Evolutionary conservation across 2,113 vertebrate genomes (phyloP).

Genomic region (Pelobates fuscus): DNA sequence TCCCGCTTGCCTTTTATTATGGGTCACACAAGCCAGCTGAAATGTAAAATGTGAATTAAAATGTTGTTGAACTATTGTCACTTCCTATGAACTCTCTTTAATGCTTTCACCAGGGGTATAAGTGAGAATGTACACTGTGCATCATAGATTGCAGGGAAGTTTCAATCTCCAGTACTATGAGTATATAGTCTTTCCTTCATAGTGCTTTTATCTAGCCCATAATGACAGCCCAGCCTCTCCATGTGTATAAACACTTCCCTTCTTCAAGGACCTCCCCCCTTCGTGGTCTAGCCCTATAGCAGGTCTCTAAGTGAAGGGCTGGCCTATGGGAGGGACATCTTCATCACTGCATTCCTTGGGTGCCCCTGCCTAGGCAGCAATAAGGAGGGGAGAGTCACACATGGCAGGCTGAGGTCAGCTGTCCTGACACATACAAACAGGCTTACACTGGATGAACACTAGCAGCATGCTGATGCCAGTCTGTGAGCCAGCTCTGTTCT

Average conservation of each 20-base stretch:
- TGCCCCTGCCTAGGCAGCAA: slow-evolving; percentile 21
- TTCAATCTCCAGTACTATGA: too few relatives aligned
- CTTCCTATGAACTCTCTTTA: too few relatives aligned
- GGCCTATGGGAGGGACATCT: background rate
- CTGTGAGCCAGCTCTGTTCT: background rate
- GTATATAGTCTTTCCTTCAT: too few relatives aligned
- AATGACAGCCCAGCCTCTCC: slow-evolving; percentile 10
- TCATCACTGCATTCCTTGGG: slow-evolving; percentile 26
- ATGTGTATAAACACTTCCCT: slow-evolving; percentile 37
- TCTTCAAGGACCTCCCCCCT: background rate
- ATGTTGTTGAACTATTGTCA: too few relatives aligned
- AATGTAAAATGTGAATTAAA: too few relatives aligned
- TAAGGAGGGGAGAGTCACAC: slow-evolving; percentile 19
- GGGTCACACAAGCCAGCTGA: too few relatives aligned
- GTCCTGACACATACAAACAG: background rate
- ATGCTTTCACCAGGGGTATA: too few relatives aligned
- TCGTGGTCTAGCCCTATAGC: background rate
- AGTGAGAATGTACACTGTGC: too few relatives aligned
- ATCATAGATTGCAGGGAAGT: too few relatives aligned
- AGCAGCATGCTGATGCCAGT: slow-evolving; percentile 17
- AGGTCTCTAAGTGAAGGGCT: background rate
- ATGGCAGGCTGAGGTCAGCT: slow-evolving; percentile 26
- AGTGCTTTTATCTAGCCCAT: too few relatives aligned
- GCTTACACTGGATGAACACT: background rate
- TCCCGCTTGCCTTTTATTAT: too few relatives aligned